Conservation (phyloP, 2,888 invertebrate genomes). For the Tanytarsus gracilentus region DNA sequence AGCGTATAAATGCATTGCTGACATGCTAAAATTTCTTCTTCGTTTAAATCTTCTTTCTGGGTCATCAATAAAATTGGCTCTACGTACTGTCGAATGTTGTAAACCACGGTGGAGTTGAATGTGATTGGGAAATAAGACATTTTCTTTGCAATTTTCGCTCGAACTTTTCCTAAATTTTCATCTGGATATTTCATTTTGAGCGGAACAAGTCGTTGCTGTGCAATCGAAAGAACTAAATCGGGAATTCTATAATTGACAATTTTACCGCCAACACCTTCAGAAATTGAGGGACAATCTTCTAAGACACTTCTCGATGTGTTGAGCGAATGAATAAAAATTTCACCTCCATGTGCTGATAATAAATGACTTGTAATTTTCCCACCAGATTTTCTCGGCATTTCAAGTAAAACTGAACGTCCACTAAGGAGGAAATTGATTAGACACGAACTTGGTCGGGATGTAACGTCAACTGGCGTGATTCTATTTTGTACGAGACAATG, state of each 20-base stretch:
- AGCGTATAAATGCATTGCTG: constrained; percentile 75
- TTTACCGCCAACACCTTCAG: constrained; percentile 87
- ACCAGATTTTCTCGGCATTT: constrained; percentile 76
- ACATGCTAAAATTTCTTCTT: constrained; percentile 80
- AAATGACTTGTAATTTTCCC: constrained; percentile 87
- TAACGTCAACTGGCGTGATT: constrained; percentile 93
- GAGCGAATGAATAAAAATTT: constrained; percentile 89
- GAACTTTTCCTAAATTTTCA: constrained; percentile 51
- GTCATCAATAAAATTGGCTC: constrained; percentile 72
- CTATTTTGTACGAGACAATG: constrained; percentile 78
- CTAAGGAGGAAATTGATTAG: constrained; percentile 94
- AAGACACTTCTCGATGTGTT: constrained; percentile 75
- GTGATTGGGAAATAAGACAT: constrained; percentile 85
- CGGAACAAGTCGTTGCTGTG: constrained; percentile 71
- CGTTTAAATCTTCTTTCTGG: constrained; percentile 69
- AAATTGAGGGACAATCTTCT: constrained; percentile 91
- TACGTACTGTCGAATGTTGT: constrained; percentile 73
- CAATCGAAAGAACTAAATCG: constrained; percentile 84
- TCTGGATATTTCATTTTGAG: constrained; percentile 44
- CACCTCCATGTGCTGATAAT: constrained; percentile 87
- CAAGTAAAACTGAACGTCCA: constrained; percentile 84
- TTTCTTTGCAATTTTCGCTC: constrained; percentile 61
- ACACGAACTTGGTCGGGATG: constrained; percentile 92
- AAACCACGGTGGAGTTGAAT: constrained; percentile 79
- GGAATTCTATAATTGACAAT: constrained; percentile 82